Conservation (phyloP, 1,140 invertebrate genomes). For the Cyrtorhinus lividipennis region DNA sequence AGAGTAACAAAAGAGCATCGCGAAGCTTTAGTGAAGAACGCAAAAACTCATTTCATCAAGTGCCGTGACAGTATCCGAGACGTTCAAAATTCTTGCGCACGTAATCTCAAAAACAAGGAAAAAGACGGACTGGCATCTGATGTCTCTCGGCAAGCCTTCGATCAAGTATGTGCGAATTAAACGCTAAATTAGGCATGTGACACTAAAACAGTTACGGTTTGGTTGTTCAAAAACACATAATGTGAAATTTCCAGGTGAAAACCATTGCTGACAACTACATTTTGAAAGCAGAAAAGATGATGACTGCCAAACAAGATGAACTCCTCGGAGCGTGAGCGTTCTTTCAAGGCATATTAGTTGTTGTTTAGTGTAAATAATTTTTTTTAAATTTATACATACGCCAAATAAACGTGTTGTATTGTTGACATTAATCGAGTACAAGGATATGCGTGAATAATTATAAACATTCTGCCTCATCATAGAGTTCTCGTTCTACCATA, state of each 20-base stretch:
- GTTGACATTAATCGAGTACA: no score
- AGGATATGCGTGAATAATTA: no score
- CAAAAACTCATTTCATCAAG: conserved; percentile 66
- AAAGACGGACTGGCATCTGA: conserved; percentile 46
- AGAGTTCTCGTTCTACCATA: no score
- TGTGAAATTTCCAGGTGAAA: conserved; percentile 41
- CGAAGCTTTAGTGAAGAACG: conserved; percentile 72
- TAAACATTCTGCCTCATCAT: no score
- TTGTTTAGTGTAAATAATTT: no score
- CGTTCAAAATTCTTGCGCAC: conserved; percentile 57
- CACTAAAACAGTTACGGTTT: no score
- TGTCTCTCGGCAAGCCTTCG: conserved; percentile 42
- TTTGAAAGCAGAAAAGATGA: conserved; percentile 46
- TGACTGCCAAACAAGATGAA: conserved; percentile 55
- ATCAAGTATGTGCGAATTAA: conserved; percentile 40
- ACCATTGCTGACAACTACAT: conserved; percentile 49
- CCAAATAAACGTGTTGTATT: no score
- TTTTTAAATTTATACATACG: no score
- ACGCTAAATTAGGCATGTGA: no score
- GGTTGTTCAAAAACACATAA: no score
- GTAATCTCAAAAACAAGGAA: conserved; percentile 48
- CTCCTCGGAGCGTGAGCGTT: no score
- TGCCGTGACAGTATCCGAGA: conserved; percentile 62
- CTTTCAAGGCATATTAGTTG: no score
- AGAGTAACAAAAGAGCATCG: conserved; percentile 83